Evolutionary conservation across 2,888 invertebrate genomes (phyloP).

Genomic region (Nineta flava): DNA sequence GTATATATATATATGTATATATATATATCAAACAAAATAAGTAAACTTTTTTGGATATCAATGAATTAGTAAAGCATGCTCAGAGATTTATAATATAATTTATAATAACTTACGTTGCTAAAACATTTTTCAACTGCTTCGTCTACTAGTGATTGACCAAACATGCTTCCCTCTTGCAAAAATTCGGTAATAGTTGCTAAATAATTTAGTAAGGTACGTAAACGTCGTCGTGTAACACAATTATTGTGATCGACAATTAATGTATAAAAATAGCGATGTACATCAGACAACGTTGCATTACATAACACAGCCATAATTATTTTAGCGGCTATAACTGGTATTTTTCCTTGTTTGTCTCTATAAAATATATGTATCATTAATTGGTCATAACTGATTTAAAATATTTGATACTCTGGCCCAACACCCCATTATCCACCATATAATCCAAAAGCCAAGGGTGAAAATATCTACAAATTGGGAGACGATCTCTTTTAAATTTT

Average conservation of each 20-base stretch:
- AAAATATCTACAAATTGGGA: too few species aligned
- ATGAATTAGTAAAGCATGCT: not conserved
- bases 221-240: conserved; percentile 45
- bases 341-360: conserved; percentile 42
- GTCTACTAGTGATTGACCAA: conserved; percentile 43
- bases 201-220: conserved; percentile 44
- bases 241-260: conserved; percentile 61
- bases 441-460: too few species aligned
- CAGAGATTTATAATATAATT: not conserved
- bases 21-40: too few species aligned
- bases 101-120: conserved; percentile 36
- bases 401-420: not conserved
- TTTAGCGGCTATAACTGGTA: conserved; percentile 52
- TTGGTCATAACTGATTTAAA: conserved; percentile 4
- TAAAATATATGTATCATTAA: conserved; percentile 14
- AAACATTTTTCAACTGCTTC: conserved; percentile 58
- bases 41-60: not conserved
- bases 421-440: too few species aligned
- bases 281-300: conserved; percentile 43
- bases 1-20: too few species aligned
- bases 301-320: conserved; percentile 49
- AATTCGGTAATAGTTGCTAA: conserved; percentile 42
- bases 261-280: conserved; percentile 42
- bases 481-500: too few species aligned
- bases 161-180: conserved; percentile 43